Conservation (phyloP, 1,140 invertebrate genomes). For the Grapholita molesta region DNA sequence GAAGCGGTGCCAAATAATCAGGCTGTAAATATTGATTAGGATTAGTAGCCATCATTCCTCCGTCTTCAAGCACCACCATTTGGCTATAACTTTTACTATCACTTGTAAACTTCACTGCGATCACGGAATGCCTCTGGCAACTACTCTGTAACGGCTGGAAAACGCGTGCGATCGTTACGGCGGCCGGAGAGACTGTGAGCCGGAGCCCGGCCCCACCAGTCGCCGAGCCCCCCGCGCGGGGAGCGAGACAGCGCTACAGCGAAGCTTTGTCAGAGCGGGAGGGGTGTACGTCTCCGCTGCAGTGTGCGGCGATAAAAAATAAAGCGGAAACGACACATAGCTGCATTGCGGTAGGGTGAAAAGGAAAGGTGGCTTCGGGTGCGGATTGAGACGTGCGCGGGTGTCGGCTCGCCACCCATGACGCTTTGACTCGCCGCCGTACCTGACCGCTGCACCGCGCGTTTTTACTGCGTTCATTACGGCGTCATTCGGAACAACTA, state of each 20-base stretch:
- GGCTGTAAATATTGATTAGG: slow-evolving; percentile 96
- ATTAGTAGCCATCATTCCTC: slow-evolving; percentile 92
- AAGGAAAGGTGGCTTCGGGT: slow-evolving; percentile 74
- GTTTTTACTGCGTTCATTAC: slow-evolving; percentile 75
- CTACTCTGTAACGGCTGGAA: slow-evolving; percentile 53
- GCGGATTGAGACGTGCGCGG: slow-evolving; percentile 73
- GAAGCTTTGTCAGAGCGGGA: slow-evolving; percentile 57
- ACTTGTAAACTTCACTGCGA: slow-evolving; percentile 66
- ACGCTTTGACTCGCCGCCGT: slow-evolving; percentile 83
- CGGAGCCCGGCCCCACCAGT: slow-evolving; percentile 65
- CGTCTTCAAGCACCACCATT: slow-evolving; percentile 95
- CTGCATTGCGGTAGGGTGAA: slow-evolving; percentile 78
- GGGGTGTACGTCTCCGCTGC: slow-evolving; percentile 69
- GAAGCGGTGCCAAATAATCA: slow-evolving; percentile 94
- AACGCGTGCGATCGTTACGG: slow-evolving; percentile 53
- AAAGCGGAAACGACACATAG: slow-evolving; percentile 78
- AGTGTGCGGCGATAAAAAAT: slow-evolving; percentile 71
- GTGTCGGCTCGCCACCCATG: slow-evolving; percentile 82
- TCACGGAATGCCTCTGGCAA: slow-evolving; percentile 56
- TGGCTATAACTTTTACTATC: slow-evolving; percentile 75
- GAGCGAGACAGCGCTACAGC: slow-evolving; percentile 49
- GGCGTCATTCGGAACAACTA: slow-evolving; percentile 61
- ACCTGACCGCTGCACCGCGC: slow-evolving; percentile 52
- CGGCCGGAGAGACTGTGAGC: slow-evolving; percentile 68
- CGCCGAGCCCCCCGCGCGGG: slow-evolving; percentile 36